A percentile compares a stretch with the other conserved stretches of the same genome.
These are phyloP conservation scores for Nyctibius grandis DNA, from an alignment of 2,797 vertebrate genomes.

Conservation along the genomic window DNA sequence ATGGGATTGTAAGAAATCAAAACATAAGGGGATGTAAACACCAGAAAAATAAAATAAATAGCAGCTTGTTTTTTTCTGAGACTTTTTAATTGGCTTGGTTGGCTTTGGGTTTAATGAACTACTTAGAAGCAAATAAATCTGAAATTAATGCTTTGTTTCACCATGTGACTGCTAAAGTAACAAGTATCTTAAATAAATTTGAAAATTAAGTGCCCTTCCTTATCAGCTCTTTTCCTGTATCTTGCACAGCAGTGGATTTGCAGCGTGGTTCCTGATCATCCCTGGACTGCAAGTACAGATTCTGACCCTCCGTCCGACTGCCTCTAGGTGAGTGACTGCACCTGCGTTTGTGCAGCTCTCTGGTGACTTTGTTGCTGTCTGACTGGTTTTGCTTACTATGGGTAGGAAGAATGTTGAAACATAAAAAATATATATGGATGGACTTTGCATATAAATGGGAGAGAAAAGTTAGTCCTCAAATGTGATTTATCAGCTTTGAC, in stretches of 20 bases:
- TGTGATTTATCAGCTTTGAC: not conserved
- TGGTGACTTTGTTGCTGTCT: not conserved
- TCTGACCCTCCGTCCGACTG: not conserved
- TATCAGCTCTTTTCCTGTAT: not conserved
- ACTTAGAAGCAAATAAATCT: not conserved
- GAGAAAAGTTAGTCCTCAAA: not conserved
- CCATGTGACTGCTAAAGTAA: not conserved
- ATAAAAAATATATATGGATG: not conserved
- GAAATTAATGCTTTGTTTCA: not conserved
- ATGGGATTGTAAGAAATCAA: not conserved
- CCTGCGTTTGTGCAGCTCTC: not conserved
- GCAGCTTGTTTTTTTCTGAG: not conserved
- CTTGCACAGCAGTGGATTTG: not conserved
- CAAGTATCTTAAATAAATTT: not conserved
- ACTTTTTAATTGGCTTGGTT: not conserved
- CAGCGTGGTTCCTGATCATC: not conserved
- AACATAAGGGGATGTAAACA: not conserved
- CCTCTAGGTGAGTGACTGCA: not conserved
- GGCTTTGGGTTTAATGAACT: not conserved
- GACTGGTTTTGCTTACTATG: not conserved
- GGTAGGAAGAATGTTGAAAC: not conserved
- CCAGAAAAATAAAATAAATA: not conserved
- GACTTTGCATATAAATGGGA: not conserved
- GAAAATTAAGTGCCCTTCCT: not conserved
- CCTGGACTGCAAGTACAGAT: not conserved